Percentiles rank a stretch among this genome's conserved stretches.
phyloP scores from a whole-genome alignment of 2,888 invertebrate genomes.

The Gastracanthus pulcherrimus region DNA sequence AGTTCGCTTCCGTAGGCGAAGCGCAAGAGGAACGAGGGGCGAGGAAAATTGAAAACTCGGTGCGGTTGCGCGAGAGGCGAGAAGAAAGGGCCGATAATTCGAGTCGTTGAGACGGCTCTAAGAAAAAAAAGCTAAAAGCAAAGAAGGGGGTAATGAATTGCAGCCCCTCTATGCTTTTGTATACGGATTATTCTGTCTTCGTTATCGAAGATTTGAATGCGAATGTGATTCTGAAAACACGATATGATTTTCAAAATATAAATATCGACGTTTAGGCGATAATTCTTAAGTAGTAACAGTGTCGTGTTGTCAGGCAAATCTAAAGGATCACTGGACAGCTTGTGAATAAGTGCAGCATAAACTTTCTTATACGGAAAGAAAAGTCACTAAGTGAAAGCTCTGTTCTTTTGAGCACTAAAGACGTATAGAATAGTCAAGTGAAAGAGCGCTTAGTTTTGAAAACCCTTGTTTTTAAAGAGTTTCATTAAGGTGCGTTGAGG shows the following conservation, averaged over 20 bases:
- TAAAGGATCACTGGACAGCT: not conserved
- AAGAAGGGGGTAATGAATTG: not conserved
- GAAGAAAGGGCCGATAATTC: not conserved
- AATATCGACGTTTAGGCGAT: not conserved
- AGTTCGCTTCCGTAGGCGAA: not conserved
- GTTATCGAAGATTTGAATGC: not conserved
- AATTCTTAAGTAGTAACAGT: not conserved
- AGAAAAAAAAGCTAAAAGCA: not conserved
- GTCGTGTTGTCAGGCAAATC: not conserved
- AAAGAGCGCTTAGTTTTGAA: too few relatives aligned
- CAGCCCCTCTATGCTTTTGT: not conserved
- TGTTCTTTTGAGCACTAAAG: not conserved
- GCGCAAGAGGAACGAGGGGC: not conserved
- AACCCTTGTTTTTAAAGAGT: too few relatives aligned
- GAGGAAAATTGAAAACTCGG: slow-evolving; percentile 24
- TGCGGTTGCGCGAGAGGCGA: not conserved
- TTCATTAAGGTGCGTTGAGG: too few relatives aligned
- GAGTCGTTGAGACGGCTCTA: not conserved
- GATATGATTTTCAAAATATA: not conserved
- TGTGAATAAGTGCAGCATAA: not conserved
- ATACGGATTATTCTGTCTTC: not conserved
- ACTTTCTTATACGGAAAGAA: too few relatives aligned
- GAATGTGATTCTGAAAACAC: too few relatives aligned
- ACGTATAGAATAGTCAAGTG: not conserved
- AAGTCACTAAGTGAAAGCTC: not conserved